Base-by-base conservation (phyloP, 2,888 invertebrate species). In the Drymonia ruficornis region DNA sequence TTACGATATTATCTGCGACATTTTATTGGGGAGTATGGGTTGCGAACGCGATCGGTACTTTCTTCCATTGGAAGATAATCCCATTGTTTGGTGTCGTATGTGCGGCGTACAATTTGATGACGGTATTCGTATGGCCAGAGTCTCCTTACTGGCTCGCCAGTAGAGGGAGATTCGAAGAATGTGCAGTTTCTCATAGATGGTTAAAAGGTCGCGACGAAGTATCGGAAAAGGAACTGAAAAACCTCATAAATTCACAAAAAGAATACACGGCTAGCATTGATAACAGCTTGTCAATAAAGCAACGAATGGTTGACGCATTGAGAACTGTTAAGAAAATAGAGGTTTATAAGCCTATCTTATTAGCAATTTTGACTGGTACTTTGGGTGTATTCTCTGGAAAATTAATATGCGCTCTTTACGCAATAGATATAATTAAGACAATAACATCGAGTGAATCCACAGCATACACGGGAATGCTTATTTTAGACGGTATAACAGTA, bases 401-500 rank as follows among this genome's bases (percentile, higher is more conserved):
- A 63, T 50, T 78, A n/a, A 68, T 80, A 0, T 79, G 67, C 54
- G 65, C 73, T 2, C 53, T 81, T 0, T 84, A 80, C 34, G 80
- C 78, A 6, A 61, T 83, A 28, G 84, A 84, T 55, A 76, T 84
- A 29, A 63, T 81, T 19, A 81, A 76, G 49, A 76, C 74, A 49
- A 80, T 83, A 15, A 81, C 79, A 0, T 46, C 55, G 0, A 72
- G 58, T 31, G 78, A 81, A 55, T 50, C 59, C 0, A 69, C 72
- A 0, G 82, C 83, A 0, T 84, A 84, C n/a, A 61, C 55, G 0
- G 74, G 68, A 3, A 81, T 85, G 79, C 54, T 84, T 15, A 73
- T 81, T 43, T 61, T 84, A 46, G 84, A 84, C 46, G 85, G 80
- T 1, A 55, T 83, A 0, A 79, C 83, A 13, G 72, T 85, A 1